Conservation (phyloP, 1,140 invertebrate species). For the Rhynchophorus ferrugineus region DNA sequence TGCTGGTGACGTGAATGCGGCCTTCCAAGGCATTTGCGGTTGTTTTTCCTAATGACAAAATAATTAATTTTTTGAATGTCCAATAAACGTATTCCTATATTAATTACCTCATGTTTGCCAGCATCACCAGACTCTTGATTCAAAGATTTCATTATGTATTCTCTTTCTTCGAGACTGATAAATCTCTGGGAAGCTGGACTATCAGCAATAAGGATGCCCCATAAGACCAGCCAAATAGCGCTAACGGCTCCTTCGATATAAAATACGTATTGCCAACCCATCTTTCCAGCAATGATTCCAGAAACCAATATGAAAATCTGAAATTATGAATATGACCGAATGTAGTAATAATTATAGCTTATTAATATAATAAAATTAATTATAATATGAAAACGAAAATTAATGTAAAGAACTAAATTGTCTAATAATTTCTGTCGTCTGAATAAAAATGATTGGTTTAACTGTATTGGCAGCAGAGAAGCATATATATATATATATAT, state of each 20-base stretch:
- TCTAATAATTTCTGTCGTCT: too few relatives aligned
- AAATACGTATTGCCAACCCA: constrained; percentile 69
- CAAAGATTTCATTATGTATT: constrained; percentile 49
- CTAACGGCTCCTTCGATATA: constrained; percentile 68
- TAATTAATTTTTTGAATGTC: neutral
- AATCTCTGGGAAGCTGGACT: constrained; percentile 64
- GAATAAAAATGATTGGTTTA: too few relatives aligned
- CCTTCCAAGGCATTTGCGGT: constrained; percentile 54
- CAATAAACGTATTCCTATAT: neutral
- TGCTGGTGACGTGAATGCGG: constrained; percentile 62
- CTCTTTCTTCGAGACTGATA: constrained; percentile 61
- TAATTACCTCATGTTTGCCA: constrained; percentile 8
- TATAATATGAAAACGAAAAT: too few relatives aligned
- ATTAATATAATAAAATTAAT: too few relatives aligned
- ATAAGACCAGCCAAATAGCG: constrained; percentile 60
- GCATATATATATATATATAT: too few relatives aligned
- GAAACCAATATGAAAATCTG: constrained; percentile 61
- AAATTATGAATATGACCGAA: too few relatives aligned
- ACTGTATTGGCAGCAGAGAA: too few relatives aligned
- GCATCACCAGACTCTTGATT: constrained; percentile 45
- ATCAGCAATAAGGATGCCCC: constrained; percentile 59
- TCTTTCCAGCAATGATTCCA: constrained; percentile 56
- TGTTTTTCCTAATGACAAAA: constrained; percentile 17
- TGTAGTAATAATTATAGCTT: too few relatives aligned
- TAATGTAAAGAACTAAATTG: too few relatives aligned